Conservation (phyloP, 2,113 vertebrate genomes). For the Connochaetes taurinus region DNA sequence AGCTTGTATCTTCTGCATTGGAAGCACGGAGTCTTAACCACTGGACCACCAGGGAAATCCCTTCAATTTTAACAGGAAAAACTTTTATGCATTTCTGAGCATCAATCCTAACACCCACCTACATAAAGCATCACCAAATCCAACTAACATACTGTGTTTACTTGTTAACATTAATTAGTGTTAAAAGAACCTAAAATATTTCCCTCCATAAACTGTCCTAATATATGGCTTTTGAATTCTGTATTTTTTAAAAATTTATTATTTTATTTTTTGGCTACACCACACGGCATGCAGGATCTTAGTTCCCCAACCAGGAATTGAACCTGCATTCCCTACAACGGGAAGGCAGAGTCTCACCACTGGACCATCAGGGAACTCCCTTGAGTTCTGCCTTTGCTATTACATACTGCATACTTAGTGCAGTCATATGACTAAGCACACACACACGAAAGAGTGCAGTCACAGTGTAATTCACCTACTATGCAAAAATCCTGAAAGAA, state of each 20-base stretch:
- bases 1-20: not conserved
- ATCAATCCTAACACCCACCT: not conserved
- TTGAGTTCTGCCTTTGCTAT: not conserved
- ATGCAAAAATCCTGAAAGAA: not conserved
- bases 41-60: not conserved
- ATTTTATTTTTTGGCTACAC: not conserved
- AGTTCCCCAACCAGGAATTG: not conserved
- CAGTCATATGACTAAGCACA: not conserved
- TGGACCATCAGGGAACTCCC: not conserved
- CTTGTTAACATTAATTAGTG: not conserved
- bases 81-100: not conserved
- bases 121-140: slow-evolving; percentile 2
- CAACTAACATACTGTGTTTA: not conserved
- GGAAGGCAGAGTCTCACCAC: not conserved
- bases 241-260: not conserved
- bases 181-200: not conserved
- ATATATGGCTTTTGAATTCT: not conserved
- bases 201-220: not conserved
- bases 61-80: not conserved
- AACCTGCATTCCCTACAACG: not conserved
- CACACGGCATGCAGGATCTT: not conserved
- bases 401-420: not conserved
- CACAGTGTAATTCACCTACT: not conserved
- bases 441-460: not conserved
- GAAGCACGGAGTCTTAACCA: not conserved